These are phyloP conservation scores for Sebastes miniatus DNA, from an alignment of 2,797 vertebrate genomes.

Conservation along the genomic window DNA sequence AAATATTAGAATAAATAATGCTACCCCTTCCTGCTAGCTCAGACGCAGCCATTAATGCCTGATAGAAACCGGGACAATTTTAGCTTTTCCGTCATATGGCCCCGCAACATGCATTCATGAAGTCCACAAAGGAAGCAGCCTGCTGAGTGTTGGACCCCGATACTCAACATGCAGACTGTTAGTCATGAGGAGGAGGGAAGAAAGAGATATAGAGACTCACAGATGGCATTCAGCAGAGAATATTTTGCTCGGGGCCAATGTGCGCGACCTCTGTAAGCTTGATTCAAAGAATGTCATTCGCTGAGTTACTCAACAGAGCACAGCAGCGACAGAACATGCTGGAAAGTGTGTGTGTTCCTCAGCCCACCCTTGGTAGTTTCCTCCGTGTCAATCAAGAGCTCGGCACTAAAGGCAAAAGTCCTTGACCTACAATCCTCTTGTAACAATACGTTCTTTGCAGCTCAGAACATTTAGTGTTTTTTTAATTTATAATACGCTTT, in stretches of 20 bases:
- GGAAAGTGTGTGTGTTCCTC: conserved; percentile 5
- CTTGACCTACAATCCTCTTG: conserved; percentile 44
- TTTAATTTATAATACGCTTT: not conserved
- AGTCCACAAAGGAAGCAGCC: not conserved
- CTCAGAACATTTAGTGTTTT: not conserved
- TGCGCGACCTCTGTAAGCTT: conserved; percentile 49
- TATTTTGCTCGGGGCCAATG: conserved; percentile 49
- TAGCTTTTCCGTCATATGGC: not conserved
- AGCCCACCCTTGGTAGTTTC: conserved; percentile 51
- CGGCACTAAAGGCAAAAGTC: conserved; percentile 32
- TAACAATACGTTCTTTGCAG: not conserved
- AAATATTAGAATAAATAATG: conserved; percentile 11
- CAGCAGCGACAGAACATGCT: conserved; percentile 18
- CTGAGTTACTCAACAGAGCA: conserved; percentile 49
- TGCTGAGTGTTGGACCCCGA: not conserved
- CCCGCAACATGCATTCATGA: not conserved
- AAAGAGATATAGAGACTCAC: conserved; percentile 22
- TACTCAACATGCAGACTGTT: conserved; percentile 4
- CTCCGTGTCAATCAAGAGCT: conserved; percentile 32
- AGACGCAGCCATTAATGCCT: not conserved
- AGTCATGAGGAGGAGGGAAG: conserved; percentile 4
- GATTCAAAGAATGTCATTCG: conserved; percentile 57
- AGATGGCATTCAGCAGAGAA: conserved; percentile 62
- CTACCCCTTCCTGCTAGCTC: not conserved
- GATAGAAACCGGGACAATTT: not conserved